Percentiles rank a stretch among this genome's conserved stretches.
These are phyloP conservation scores for Agrotis segetum DNA, from an alignment of 2,888 invertebrate species.

Conservation along the genomic window DNA sequence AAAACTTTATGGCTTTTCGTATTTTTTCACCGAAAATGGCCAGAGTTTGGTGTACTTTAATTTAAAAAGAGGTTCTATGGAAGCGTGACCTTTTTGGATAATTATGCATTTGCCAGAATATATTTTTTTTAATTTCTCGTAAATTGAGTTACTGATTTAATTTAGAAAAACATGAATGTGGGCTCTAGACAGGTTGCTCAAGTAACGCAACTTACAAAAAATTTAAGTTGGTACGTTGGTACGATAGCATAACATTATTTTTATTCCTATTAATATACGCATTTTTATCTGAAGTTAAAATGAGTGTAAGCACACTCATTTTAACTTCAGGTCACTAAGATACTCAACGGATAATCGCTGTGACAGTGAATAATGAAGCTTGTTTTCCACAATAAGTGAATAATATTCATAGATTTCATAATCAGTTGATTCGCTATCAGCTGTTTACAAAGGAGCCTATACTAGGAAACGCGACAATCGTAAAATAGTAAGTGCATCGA, in stretches of 20 bases:
- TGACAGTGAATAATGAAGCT: background rate
- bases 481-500: slow-evolving; percentile 36
- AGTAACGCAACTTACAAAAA: too few species aligned
- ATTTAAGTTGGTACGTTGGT: too few species aligned
- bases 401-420: background rate
- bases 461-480: slow-evolving; percentile 19
- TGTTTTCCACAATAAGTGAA: background rate
- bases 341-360: background rate
- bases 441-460: slow-evolving; percentile 7
- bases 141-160: too few species aligned
- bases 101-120: too few species aligned
- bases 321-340: too few species aligned
- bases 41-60: background rate
- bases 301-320: too few species aligned
- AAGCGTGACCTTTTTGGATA: background rate
- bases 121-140: too few species aligned
- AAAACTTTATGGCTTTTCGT: background rate
- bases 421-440: slow-evolving; percentile 10
- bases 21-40: slow-evolving; percentile 6
- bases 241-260: too few species aligned
- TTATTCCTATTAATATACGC: too few species aligned
- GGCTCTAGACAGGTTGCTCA: too few species aligned
- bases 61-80: background rate
- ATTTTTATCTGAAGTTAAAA: too few species aligned
- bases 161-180: too few species aligned